These are phyloP conservation scores for Parnassius apollo DNA, from an alignment of 2,888 invertebrate species.

Conservation along the genomic window DNA sequence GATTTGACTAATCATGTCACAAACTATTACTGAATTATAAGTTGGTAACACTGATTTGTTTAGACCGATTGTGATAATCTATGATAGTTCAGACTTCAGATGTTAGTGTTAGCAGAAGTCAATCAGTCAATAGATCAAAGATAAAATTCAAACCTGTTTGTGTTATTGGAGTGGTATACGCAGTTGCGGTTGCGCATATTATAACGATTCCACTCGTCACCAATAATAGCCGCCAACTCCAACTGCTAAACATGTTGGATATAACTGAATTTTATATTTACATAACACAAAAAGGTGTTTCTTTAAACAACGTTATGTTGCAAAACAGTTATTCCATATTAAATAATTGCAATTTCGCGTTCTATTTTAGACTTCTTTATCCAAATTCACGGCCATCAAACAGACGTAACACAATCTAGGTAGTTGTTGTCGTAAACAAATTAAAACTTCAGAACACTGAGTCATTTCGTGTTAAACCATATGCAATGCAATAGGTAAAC, in stretches of 20 bases:
- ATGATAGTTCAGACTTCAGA: neutral
- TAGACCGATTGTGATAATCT: neutral
- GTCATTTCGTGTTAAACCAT: conserved; percentile 59
- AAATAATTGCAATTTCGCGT: conserved; percentile 40
- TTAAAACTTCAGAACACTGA: conserved; percentile 63
- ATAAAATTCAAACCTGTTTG: conserved; percentile 58
- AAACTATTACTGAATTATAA: conserved; percentile 26
- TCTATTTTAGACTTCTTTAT: conserved; percentile 51
- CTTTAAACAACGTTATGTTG: conserved; percentile 7
- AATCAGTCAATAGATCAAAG: conserved; percentile 38
- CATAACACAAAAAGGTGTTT: conserved; percentile 36
- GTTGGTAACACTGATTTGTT: neutral
- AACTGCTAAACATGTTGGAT: conserved; percentile 51
- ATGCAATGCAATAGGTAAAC: conserved; percentile 38
- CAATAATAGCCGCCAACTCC: conserved; percentile 45
- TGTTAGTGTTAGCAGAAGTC: conserved; percentile 35
- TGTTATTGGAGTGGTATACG: conserved; percentile 31
- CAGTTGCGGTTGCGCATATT: conserved; percentile 39
- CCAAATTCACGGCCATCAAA: conserved; percentile 42
- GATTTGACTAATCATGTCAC: conserved; percentile 30
- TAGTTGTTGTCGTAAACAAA: conserved; percentile 61
- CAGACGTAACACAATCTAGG: conserved; percentile 58
- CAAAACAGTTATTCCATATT: conserved; percentile 43
- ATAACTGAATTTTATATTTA: conserved; percentile 40
- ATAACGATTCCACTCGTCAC: conserved; percentile 45